Evolutionary conservation across 1,140 invertebrate genomes (phyloP).

Genomic region (Cepaea nemoralis): DNA sequence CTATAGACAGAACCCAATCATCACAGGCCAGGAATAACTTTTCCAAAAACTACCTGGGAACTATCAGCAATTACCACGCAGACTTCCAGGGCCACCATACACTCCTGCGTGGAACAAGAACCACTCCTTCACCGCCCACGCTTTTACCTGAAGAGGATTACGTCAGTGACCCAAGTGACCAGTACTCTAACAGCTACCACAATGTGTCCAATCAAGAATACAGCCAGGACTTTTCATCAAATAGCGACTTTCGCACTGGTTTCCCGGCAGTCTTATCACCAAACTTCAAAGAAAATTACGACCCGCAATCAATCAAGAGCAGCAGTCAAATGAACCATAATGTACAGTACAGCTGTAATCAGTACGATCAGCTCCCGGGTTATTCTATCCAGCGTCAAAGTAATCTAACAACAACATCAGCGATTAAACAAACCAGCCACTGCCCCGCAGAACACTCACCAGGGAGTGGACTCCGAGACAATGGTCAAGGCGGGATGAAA

Average conservation of each 20-base stretch:
- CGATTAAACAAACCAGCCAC: not conserved
- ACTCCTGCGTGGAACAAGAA: not conserved
- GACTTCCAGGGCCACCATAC: not conserved
- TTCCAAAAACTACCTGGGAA: not conserved
- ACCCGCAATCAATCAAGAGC: not conserved
- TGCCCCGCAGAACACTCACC: not conserved
- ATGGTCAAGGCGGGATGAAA: not conserved
- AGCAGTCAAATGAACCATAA: not conserved
- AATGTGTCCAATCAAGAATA: not conserved
- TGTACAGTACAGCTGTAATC: not conserved
- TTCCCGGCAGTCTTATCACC: not conserved
- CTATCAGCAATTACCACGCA: not conserved
- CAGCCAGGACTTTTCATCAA: too few species aligned
- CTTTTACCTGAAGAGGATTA: not conserved
- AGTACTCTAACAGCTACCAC: not conserved
- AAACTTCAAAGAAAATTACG: not conserved
- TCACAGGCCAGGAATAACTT: not conserved
- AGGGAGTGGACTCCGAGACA: not conserved
- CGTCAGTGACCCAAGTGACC: not conserved
- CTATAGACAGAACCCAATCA: not conserved
- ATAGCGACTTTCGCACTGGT: not conserved
- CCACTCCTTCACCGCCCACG: not conserved
- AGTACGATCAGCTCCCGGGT: not conserved
- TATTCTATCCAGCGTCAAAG: not conserved
- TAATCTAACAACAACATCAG: not conserved